Conservation (phyloP, 2,797 vertebrate genomes). For the Chrysocyon brachyurus region DNA sequence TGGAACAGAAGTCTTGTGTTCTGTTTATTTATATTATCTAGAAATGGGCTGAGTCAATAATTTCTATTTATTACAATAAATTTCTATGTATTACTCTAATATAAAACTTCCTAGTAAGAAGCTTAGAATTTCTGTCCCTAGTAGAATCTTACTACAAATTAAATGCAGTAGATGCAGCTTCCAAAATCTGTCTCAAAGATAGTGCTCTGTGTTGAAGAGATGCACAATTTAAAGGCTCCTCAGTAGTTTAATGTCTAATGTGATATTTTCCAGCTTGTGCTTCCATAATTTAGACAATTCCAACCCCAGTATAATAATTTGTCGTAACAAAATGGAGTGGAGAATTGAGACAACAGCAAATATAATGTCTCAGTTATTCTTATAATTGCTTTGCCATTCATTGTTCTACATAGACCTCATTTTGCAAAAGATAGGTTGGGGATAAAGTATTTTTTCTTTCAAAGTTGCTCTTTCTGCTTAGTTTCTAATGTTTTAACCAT, state of each 20-base stretch:
- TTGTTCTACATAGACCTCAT: neutral
- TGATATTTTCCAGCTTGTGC: neutral
- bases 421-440: neutral
- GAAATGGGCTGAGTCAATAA: neutral
- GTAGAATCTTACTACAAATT: neutral
- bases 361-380: neutral
- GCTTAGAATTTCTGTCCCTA: neutral
- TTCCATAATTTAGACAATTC: neutral
- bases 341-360: neutral
- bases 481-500: neutral
- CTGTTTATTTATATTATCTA: constrained; percentile 24
- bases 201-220: neutral
- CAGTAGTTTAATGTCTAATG: neutral
- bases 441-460: neutral
- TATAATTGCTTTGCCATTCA: neutral
- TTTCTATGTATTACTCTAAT: neutral
- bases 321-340: neutral
- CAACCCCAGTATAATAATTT: neutral
- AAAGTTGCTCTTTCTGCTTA: neutral
- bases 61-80: neutral
- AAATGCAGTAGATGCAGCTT: neutral
- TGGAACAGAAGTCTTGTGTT: neutral
- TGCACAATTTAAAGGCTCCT: neutral
- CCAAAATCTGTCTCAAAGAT: neutral
- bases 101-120: neutral